Evolutionary conservation across 1,140 invertebrate genomes (phyloP).

Genomic region (Zaprionus lachaisei): DNA sequence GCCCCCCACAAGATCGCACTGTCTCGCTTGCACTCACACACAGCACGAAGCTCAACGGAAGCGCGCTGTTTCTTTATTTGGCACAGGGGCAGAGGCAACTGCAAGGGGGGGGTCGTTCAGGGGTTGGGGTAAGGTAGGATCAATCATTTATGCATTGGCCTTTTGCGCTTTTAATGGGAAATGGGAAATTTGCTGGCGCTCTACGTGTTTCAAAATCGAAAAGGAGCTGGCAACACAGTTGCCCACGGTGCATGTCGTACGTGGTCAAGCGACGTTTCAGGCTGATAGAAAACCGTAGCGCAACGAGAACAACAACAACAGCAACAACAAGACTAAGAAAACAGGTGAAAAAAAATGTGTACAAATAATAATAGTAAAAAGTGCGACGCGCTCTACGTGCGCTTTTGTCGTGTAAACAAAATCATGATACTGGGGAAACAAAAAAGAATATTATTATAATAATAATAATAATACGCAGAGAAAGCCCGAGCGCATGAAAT

Average conservation of each 20-base stretch:
- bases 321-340: constrained; percentile 19
- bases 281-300: constrained; percentile 64
- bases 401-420: constrained; percentile 80
- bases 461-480: constrained; percentile 47
- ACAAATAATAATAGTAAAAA: constrained; percentile 73
- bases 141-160: constrained; percentile 77
- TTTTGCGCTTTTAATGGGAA: constrained; percentile 75
- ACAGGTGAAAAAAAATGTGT: constrained; percentile 37
- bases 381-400: constrained; percentile 63
- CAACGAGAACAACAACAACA: constrained; percentile 27
- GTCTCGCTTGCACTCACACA: neutral
- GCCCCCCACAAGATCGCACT: constrained; percentile 9
- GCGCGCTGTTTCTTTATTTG: constrained; percentile 33
- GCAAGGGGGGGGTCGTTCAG: neutral
- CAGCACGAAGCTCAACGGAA: constrained; percentile 45
- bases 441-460: constrained; percentile 28
- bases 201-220: constrained; percentile 64
- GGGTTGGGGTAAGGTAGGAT: constrained; percentile 19
- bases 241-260: constrained; percentile 48
- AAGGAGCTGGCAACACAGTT: constrained; percentile 17
- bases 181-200: constrained; percentile 69
- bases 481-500: constrained; percentile 68
- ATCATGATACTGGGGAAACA: constrained; percentile 69
- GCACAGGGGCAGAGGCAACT: neutral
- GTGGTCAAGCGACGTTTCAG: constrained; percentile 70